Base-by-base conservation (phyloP, 2,113 vertebrate genomes). In the Phylloscopus trochiloides region DNA sequence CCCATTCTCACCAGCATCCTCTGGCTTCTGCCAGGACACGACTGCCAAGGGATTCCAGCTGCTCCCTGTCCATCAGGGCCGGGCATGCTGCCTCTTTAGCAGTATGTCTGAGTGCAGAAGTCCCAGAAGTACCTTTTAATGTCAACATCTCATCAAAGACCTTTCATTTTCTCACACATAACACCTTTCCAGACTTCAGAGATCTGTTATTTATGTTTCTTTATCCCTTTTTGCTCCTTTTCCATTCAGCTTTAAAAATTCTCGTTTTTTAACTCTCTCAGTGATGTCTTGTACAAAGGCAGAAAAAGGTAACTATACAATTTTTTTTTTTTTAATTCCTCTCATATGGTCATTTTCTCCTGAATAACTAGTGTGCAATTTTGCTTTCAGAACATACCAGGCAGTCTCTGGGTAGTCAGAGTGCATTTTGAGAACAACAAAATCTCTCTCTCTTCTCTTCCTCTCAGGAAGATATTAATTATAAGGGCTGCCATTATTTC, bases 391-490 rank as follows among this genome's bases (percentile, higher is more conserved):
- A 97, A 94, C 36, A 61, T 50, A 91, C 42, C 21, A 63, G 32
- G 55, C 63, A 43, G 72, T 73, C 45, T 88, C 32, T 59, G 38
- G 42, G 45, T 84, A 68, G 24, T 67, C 74, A 89, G 45, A 82
- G 45, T 1, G 1, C 45, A 31, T 88, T 93, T 86, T 86, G 74
- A 83, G 57, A 85, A 58, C 45, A 71, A 86, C 26, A 74, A 40
- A 63, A 91, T 77, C 79, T 40, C 40, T 14, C 40, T 40, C 40
- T 40, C 38, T 92, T 91, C 74, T 70, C 47, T 86, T 36, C 12
- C 43, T 77, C 14, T 62, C 14, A 50, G 92, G 73, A 72, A 84
- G 84, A 91, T 96, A 95, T 96, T 96, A 88, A 94, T 96, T 92
- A 80, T 73, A 95, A 94, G 81, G 75, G 76, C 74, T 95, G n/a